These are phyloP conservation scores for Cheracebus regulus DNA, from an alignment of 2,797 vertebrate genomes.

Conservation along the genomic window DNA sequence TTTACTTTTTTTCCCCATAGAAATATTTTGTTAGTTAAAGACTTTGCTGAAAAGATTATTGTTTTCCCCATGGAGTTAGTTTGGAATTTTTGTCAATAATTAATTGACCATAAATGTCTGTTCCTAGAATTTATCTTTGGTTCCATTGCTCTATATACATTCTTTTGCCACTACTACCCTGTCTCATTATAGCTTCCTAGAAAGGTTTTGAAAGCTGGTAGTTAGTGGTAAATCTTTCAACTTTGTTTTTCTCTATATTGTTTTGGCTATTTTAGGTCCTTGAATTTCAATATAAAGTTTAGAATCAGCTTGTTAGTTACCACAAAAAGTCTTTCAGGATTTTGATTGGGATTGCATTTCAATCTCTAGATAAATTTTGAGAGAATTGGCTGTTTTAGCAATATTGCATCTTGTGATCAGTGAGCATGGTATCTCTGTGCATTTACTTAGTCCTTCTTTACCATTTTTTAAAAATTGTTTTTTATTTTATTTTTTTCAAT, in stretches of 20 bases:
- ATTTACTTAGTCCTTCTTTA: neutral
- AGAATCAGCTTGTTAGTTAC: neutral
- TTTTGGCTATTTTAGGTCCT: neutral
- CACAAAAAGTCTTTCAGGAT: neutral
- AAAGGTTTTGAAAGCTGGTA: neutral
- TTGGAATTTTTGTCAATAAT: neutral
- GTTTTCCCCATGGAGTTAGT: neutral
- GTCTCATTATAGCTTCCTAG: neutral
- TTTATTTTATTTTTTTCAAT: neutral
- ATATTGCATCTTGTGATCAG: neutral
- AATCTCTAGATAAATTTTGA: neutral
- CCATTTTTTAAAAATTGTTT: neutral
- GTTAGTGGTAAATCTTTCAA: neutral
- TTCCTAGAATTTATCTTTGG: neutral
- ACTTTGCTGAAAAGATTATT: neutral
- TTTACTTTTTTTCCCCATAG: neutral
- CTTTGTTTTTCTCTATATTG: neutral
- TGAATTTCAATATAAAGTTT: neutral
- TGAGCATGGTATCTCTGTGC: neutral
- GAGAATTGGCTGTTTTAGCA: neutral
- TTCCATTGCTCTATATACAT: neutral
- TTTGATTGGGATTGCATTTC: conserved; percentile 5
- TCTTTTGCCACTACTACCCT: neutral
- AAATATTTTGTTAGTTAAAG: neutral
- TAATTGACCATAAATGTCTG: neutral